phyloP scores from a whole-genome alignment of 2,888 invertebrate species.

The Allygus modestus region DNA sequence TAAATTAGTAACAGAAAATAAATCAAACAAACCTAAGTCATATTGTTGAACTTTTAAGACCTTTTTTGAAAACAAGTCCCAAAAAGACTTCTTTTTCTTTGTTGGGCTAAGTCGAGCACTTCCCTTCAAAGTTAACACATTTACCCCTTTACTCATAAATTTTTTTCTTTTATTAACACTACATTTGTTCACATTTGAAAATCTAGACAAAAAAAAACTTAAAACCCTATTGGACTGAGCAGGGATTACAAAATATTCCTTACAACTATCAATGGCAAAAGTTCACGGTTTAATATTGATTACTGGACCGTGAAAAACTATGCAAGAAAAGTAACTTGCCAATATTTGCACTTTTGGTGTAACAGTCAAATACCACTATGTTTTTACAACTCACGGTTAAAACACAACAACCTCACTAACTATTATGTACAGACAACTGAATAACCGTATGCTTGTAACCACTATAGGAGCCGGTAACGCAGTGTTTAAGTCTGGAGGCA shows the following conservation, averaged over 20 bases:
- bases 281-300: too few relatives aligned
- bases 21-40: constrained; percentile 27
- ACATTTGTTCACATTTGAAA: background rate
- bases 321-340: too few relatives aligned
- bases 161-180: background rate
- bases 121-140: constrained; percentile 40
- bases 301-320: too few relatives aligned
- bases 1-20: background rate
- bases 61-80: constrained; percentile 46
- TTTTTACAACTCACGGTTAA: background rate
- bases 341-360: too few relatives aligned
- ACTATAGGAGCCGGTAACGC: background rate
- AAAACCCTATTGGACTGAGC: background rate
- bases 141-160: constrained; percentile 50
- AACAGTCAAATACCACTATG: too few relatives aligned
- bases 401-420: background rate
- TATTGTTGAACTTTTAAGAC: constrained; percentile 24
- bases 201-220: background rate
- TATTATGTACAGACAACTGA: background rate
- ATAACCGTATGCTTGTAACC: background rate
- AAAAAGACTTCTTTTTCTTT: constrained; percentile 49
- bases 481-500: background rate
- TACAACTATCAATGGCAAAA: too few relatives aligned
- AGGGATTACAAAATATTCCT: too few relatives aligned
- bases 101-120: constrained; percentile 43